These are phyloP conservation scores for Ashinkailepas kermadecensis DNA, from an alignment of 2,888 invertebrate genomes.

Conservation along the genomic window DNA sequence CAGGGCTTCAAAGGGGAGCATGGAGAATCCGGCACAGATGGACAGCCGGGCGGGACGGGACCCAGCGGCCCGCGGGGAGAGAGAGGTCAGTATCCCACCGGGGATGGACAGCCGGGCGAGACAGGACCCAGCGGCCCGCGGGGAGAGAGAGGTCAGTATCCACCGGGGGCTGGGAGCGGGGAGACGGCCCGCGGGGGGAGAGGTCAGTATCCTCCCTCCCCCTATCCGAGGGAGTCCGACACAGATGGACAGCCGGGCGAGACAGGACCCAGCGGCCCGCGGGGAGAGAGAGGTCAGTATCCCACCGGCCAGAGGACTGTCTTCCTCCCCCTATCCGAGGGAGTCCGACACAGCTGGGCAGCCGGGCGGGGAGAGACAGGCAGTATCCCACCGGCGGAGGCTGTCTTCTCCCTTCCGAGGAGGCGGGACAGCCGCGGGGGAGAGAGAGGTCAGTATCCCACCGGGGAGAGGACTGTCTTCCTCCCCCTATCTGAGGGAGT, in stretches of 20 bases:
- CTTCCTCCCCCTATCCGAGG: too few species aligned
- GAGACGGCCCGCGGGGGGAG: constrained; percentile 46
- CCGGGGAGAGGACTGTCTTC: too few species aligned
- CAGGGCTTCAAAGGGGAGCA: constrained; percentile 38
- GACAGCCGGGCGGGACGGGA: constrained; percentile 38
- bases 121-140: constrained; percentile 49
- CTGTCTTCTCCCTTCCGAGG: too few species aligned
- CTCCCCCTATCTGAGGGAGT: too few species aligned
- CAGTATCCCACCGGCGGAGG: neutral
- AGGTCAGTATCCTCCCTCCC: too few species aligned
- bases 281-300: constrained; percentile 29
- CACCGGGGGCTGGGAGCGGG: constrained; percentile 39
- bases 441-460: constrained; percentile 24
- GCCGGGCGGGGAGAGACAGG: too few species aligned
- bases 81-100: constrained; percentile 30
- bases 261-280: constrained; percentile 49
- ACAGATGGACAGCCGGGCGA: constrained; percentile 38
- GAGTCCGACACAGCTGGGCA: too few species aligned
- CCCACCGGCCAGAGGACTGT: neutral
- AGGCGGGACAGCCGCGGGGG: too few species aligned
- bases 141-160: constrained; percentile 30
- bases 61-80: constrained; percentile 48
- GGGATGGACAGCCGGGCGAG: constrained; percentile 39
- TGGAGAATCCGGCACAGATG: constrained; percentile 41
- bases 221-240: too few species aligned